These are phyloP conservation scores for Himalopsyche japonica DNA, from an alignment of 2,888 invertebrate species.

Conservation along the genomic window DNA sequence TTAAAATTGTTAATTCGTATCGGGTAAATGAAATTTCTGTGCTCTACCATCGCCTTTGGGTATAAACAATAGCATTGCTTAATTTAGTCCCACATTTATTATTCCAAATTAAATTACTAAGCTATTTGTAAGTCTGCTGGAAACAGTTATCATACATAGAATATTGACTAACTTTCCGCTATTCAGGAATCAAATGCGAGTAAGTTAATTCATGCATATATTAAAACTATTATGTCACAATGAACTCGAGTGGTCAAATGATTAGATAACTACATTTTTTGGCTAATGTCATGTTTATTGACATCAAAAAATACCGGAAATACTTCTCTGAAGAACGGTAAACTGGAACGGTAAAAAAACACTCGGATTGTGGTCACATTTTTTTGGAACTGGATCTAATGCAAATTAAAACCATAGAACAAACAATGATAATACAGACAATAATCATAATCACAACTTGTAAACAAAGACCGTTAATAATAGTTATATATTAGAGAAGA, in stretches of 20 bases:
- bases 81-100: too few species aligned
- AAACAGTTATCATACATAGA: too few species aligned
- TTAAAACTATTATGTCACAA: neutral
- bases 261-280: neutral
- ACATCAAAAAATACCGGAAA: neutral
- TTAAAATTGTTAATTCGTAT: too few species aligned
- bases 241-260: neutral
- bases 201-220: neutral
- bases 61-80: too few species aligned
- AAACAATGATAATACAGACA: neutral
- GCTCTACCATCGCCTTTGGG: too few species aligned
- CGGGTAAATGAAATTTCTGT: too few species aligned
- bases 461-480: too few species aligned
- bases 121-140: too few species aligned
- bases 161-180: too few species aligned
- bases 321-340: neutral
- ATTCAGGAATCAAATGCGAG: neutral
- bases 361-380: neutral
- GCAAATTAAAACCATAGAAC: neutral
- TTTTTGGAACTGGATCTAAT: neutral
- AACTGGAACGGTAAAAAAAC: neutral
- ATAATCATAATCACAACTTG: too few species aligned
- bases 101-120: too few species aligned
- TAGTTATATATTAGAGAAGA: too few species aligned
- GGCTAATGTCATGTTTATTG: neutral